Evolutionary conservation across 2,113 vertebrate species (phyloP).

Genomic region (human (Homo sapiens)): DNA sequence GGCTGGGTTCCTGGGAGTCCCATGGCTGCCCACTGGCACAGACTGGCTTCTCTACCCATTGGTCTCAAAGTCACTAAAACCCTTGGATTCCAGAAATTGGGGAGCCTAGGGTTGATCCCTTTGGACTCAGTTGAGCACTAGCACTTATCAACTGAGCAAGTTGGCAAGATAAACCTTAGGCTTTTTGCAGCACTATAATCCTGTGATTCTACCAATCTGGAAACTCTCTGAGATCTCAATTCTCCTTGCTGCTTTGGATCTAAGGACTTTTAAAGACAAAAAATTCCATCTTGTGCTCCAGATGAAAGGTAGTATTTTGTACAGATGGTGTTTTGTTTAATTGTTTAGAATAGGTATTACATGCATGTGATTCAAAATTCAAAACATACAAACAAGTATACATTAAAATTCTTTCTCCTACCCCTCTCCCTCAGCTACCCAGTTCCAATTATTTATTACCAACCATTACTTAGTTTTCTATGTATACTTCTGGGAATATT

Average conservation of each 20-base stretch:
- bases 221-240: not conserved
- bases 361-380: not conserved
- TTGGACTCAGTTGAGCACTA: not conserved
- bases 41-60: not conserved
- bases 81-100: not conserved
- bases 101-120: not conserved
- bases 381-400: not conserved
- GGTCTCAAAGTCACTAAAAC: not conserved
- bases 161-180: not conserved
- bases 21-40: not conserved
- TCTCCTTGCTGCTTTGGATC: not conserved
- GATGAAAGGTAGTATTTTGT: not conserved
- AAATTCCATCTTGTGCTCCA: not conserved
- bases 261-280: slow-evolving; percentile 9
- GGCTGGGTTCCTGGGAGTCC: no score
- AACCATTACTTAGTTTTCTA: not conserved
- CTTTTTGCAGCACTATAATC: not conserved
- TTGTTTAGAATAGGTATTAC: not conserved
- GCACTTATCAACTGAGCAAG: not conserved
- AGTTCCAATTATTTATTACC: not conserved
- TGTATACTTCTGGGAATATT: not conserved
- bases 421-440: not conserved
- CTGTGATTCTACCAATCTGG: not conserved
- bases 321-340: not conserved
- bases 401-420: not conserved